Evolutionary conservation across 2,113 vertebrate species (phyloP).

Genomic region (Ardeotis arabs): DNA sequence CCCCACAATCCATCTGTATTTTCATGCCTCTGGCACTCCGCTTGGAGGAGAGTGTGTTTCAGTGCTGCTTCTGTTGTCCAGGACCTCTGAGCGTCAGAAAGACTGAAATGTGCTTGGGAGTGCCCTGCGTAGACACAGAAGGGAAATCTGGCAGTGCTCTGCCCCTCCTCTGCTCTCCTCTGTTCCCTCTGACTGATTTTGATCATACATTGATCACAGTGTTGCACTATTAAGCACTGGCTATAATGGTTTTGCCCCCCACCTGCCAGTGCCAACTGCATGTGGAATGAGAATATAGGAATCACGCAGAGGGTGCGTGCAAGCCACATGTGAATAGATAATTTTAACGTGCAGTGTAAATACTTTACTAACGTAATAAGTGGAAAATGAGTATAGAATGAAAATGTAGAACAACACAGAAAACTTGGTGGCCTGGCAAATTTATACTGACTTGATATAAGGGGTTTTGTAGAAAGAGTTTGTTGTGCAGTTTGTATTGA

Average conservation of each 20-base stretch:
- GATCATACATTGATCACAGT: fast-evolving
- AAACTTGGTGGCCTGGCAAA: not conserved
- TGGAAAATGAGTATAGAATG: not conserved
- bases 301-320: fast-evolving
- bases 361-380: not conserved
- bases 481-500: fast-evolving
- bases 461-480: not conserved
- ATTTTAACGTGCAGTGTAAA: not conserved
- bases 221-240: not conserved
- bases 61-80: not conserved
- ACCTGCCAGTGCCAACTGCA: not conserved
- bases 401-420: not conserved
- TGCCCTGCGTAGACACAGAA: not conserved
- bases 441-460: not conserved
- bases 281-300: not conserved
- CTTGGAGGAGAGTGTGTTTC: fast-evolving
- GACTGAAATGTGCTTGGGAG: not conserved
- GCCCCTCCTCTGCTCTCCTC: not conserved
- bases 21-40: fast-evolving
- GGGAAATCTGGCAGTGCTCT: not conserved
- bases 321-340: not conserved
- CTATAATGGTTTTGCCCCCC: not conserved
- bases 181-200: not conserved
- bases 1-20: not conserved
- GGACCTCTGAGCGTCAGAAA: not conserved